Evolutionary conservation across 2,113 vertebrate genomes (phyloP), one percentile per base, ranked within the genome.

Genomic region (Ailurus styani): DNA sequence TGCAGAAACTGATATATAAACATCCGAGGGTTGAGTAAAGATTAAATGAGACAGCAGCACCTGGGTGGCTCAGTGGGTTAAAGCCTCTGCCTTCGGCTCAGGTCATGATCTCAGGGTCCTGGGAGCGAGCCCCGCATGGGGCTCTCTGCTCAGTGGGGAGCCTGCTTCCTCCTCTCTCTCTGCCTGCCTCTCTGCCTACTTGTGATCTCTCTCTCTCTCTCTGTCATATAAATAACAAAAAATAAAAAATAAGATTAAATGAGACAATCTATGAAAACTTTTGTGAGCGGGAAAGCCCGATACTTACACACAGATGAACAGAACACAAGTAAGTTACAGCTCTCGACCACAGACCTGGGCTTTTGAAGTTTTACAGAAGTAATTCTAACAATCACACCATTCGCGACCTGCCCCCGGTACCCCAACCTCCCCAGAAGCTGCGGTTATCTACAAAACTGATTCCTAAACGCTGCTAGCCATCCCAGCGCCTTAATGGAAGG

Each of bases 11-110:
- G 40, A 20, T 34, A 42, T 25, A 5, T 37, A 12, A 90, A 90
- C 6, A 82, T 75, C 87, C 34, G 47, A 81, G 75, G 7, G 31
- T 3, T 94, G 31, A 87, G 12, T 62, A 42, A 85, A 52, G 25
- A 18, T 92, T 85, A 87, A 93, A 94, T 83, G 78, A 90, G 54
- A 55, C 13, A 60, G n/a, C n/a, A n/a, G n/a, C n/a, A n/a, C n/a
- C n/a, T n/a, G n/a, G n/a, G n/a, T n/a, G n/a, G n/a, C n/a, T n/a
- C n/a, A n/a, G n/a, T n/a, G n/a, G n/a, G n/a, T n/a, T n/a, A n/a
- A n/a, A n/a, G n/a, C n/a, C n/a, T n/a, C n/a, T n/a, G n/a, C n/a
- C n/a, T n/a, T n/a, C n/a, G n/a, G n/a, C n/a, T n/a, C n/a, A n/a
- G n/a, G n/a, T n/a, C n/a, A n/a, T n/a, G n/a, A n/a, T n/a, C n/a